A percentile compares a stretch with the other conserved stretches of the same genome.
These are phyloP conservation scores for Oenanthe oenanthe DNA, from an alignment of 2,113 vertebrate species.

Conservation along the genomic window DNA sequence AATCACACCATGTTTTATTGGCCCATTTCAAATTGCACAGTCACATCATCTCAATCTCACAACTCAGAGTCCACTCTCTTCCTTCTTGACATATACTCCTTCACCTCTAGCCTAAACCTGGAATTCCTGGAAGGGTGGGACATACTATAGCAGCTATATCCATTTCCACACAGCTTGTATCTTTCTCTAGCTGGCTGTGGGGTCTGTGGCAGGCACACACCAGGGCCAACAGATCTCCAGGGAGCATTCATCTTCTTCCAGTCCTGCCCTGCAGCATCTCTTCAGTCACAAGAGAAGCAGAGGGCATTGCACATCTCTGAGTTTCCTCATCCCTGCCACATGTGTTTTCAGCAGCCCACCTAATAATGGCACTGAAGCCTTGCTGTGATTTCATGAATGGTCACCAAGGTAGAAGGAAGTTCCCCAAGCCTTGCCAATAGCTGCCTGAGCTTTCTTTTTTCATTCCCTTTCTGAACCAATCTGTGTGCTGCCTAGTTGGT, in stretches of 20 bases:
- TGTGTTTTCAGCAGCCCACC: neutral
- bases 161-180: neutral
- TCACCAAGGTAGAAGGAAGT: neutral
- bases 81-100: neutral
- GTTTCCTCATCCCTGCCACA: fast-evolving
- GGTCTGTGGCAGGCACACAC: fast-evolving
- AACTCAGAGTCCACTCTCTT: neutral
- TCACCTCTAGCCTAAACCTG: neutral
- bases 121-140: neutral
- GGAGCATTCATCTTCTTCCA: neutral
- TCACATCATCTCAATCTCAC: neutral
- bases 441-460: neutral
- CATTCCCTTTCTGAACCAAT: neutral
- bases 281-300: neutral
- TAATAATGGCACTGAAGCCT: neutral
- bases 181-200: neutral
- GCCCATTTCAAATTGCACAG: neutral
- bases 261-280: neutral
- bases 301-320: neutral
- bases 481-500: neutral
- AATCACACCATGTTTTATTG: neutral
- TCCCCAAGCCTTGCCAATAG: neutral
- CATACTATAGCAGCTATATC: neutral
- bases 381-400: neutral
- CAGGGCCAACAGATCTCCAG: neutral